Base-by-base conservation (phyloP, 2,113 vertebrate genomes). In the Takifugu flavidus region DNA sequence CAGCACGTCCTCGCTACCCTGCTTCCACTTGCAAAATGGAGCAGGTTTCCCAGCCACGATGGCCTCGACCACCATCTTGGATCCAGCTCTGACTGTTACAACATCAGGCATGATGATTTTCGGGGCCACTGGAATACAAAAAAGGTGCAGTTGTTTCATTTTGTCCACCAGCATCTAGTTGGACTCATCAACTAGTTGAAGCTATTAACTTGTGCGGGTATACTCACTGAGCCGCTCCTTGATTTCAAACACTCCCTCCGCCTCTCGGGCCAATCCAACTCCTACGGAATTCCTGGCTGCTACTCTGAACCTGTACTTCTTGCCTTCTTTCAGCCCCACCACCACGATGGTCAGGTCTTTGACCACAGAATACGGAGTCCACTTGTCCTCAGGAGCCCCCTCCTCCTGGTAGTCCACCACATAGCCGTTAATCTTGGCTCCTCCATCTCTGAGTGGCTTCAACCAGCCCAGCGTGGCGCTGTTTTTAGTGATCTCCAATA, bases 141-240 rank as follows among this genome's bases (percentile, higher is more conserved):
- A 27, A 42, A 15, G 2, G 15, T 20, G 8, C 13, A 13, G 13
- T 47, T 27, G 25, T 13, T 26, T 52, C 2, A 10, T 5, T 49
- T 49, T 49, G 8, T 8, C 4, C 8, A 8, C 47, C 8, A 42
- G 13, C n/a, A 15, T 25, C 43, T 45, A 3, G 52, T 29, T 15
- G 31, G 2, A 27, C 12, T 53, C 2, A 20, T 1, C 4, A 6
- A 20, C 20, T 20, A 20, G 20, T 20, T 3, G 4, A 49, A 15
- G 39, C 13, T 6, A 20, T 20, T 20, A 20, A 20, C 20, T 20
- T 20, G 20, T 20, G 20, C 20, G 1, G 27, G 39, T 75, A 20
- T 62, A 90, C 96, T 93, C 91, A 99, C 97, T 91, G n/a, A 98
- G 93, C 73, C 98, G 95, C 72, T 98, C 96, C 80, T 99, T 99